Conservation (phyloP, 2,797 vertebrate genomes). For the Protonibea diacanthus region DNA sequence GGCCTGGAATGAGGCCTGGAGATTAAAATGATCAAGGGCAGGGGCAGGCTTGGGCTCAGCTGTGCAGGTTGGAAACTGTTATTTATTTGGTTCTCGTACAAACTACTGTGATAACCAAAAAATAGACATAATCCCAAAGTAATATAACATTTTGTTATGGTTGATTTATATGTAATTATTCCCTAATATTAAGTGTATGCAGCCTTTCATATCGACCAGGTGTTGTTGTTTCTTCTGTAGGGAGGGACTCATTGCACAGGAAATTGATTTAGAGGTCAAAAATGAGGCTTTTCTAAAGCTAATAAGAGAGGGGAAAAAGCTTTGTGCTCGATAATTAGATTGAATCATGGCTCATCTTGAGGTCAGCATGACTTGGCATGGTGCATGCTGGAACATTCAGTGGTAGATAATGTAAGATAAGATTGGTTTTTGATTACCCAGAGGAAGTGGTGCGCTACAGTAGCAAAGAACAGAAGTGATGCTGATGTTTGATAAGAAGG, state of each 20-base stretch:
- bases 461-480: background rate
- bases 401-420: constrained; percentile 6
- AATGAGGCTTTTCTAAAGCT: constrained; percentile 17
- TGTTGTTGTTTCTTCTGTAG: background rate
- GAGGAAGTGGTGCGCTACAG: background rate
- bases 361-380: constrained; percentile 47
- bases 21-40: constrained; percentile 4
- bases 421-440: constrained; percentile 16
- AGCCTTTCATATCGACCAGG: background rate
- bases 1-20: background rate
- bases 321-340: constrained; percentile 45
- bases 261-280: constrained; percentile 42
- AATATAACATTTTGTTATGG: background rate
- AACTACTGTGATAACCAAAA: background rate
- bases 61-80: constrained; percentile 7
- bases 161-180: constrained; percentile 2
- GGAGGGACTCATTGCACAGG: background rate
- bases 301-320: constrained; percentile 33
- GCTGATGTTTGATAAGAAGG: background rate
- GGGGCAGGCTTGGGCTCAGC: background rate
- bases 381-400: background rate
- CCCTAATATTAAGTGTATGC: background rate
- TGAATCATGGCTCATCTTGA: constrained; percentile 17
- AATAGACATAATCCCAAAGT: background rate
- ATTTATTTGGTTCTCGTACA: background rate